Evolutionary conservation across 2,888 invertebrate genomes (phyloP), one percentile per base, ranked within the genome.

Genomic region (Pammene fasciana): DNA sequence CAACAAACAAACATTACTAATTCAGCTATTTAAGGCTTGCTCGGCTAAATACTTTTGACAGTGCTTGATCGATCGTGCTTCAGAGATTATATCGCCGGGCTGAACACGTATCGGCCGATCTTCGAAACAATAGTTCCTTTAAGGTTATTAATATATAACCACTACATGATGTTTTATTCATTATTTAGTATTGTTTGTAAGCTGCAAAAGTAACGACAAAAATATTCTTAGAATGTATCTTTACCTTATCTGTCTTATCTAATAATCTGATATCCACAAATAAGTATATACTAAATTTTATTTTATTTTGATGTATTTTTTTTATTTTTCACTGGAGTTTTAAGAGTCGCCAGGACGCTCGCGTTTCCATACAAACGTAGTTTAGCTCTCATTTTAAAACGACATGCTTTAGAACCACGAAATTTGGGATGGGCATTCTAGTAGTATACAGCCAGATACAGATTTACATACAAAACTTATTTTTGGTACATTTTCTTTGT

Each of bases 1-100:
- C 73, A 76, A 78, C 79, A 79, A 81, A 80, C 78, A 77, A 72
- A 78, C 65, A 70, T 76, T 70, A 74, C 65, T 66, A 78, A 76
- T 71, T 75, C 75, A 71, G 70, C 57, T 70, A 67, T 70, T 64
- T 54, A 52, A 75, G 74, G 77, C 77, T 74, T 73, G 77, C 73
- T 77, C 79, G 75, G 80, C 82, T 81, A 79, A 81, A 72, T 78
- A 76, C 76, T 76, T 82, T 81, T 84, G 86, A 86, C 86, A 86
- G 82, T 73, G 68, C 73, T 75, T 87, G 86, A 87, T 85, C 81
- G 82, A 87, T 86, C 83, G 85, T 82, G 83, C 75, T 73, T 75
- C 41, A 74, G 74, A 81, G 83, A 83, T 84, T 81, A 80, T 79
- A 79, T 80, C 78, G 73, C 74, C 73, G 71, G 73, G 54, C 60